phyloP scores from a whole-genome alignment of 2,797 vertebrate genomes.

The Hydrocynus forskahlii region DNA sequence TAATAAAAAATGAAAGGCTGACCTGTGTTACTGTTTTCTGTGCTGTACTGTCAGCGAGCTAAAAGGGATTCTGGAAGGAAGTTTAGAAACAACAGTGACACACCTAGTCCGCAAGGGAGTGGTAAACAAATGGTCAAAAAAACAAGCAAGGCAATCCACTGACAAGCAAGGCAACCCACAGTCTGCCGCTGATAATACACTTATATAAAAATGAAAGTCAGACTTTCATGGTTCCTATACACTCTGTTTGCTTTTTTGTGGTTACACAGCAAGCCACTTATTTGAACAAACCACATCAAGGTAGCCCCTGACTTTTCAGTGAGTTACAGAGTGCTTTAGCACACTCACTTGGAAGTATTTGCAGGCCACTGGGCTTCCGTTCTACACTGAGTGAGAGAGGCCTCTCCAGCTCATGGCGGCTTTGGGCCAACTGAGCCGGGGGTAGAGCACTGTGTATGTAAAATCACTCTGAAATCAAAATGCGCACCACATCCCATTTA shows the following conservation, averaged over 20 bases:
- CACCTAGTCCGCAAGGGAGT: not conserved
- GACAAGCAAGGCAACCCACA: not conserved
- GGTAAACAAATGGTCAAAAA: not conserved
- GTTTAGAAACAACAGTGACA: not conserved
- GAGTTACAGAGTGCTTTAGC: not conserved
- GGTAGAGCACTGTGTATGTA: not conserved
- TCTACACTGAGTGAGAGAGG: not conserved
- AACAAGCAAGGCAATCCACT: not conserved
- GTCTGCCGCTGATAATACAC: not conserved
- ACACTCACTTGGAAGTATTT: not conserved
- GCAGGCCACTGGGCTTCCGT: not conserved
- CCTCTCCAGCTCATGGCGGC: not conserved
- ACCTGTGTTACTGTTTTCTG: conserved; percentile 9
- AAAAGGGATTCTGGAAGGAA: conserved; percentile 14
- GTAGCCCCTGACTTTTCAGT: not conserved
- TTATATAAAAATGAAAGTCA: not conserved
- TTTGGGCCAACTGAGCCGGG: not conserved
- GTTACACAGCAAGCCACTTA: not conserved
- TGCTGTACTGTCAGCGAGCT: conserved; percentile 17
- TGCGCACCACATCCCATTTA: not conserved
- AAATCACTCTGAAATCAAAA: not conserved
- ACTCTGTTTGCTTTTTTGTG: not conserved
- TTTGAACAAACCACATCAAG: too few species aligned
- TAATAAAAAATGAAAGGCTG: not conserved
- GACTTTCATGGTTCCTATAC: not conserved